phyloP scores from a whole-genome alignment of 2,797 vertebrate genomes.

The Graptemys geographica region DNA sequence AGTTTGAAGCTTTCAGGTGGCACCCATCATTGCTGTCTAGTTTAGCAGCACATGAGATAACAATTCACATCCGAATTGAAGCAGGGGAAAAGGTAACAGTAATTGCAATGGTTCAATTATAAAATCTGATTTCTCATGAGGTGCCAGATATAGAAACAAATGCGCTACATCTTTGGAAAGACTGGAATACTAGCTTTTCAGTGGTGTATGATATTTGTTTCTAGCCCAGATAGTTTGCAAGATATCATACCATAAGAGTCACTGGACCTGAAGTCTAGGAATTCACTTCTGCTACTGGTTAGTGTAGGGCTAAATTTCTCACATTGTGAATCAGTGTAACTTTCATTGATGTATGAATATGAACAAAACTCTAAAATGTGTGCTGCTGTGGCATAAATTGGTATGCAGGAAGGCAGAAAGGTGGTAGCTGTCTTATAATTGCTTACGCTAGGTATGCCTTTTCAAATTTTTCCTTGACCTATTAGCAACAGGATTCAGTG shows the following conservation, averaged over 20 bases:
- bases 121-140: accelerated
- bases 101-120: neutral
- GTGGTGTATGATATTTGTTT: neutral
- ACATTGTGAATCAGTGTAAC: neutral
- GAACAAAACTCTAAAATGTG: neutral
- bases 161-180: neutral
- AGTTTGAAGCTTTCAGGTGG: neutral
- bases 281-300: neutral
- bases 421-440: neutral
- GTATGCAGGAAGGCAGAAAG: neutral
- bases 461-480: neutral
- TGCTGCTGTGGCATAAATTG: neutral
- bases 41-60: neutral
- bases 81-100: neutral
- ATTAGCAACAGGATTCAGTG: neutral
- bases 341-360: neutral
- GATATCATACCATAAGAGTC: neutral
- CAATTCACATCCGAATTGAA: neutral
- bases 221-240: neutral
- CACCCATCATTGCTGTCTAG: neutral
- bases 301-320: neutral
- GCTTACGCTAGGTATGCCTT: neutral
- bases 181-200: neutral
- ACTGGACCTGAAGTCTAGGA: neutral
- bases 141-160: neutral